Base-by-base conservation (phyloP, 1,140 invertebrate species). In the Drosophila trapezifrons region DNA sequence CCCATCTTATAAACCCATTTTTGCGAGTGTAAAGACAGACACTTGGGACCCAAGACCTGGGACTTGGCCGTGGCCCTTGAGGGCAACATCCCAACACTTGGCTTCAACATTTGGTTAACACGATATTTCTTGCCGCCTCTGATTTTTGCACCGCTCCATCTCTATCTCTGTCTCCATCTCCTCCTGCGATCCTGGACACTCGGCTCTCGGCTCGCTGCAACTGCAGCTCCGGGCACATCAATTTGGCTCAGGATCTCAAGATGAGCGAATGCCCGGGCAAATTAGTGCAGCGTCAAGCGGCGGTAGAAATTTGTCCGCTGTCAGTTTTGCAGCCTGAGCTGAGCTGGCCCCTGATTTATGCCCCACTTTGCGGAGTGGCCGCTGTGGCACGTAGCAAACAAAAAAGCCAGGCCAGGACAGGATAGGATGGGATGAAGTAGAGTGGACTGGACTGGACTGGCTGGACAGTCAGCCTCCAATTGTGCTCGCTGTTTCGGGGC, bases 241-340 rank as follows among this genome's bases (percentile, higher is more conserved):
- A 86, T 86, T 81, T 86, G 79, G 78, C 79, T 87, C 75, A 75
- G 70, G 73, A 77, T 77, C 74, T 79, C 76, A 70, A 79, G 83
- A 87, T 86, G 82, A 86, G 79, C 82, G 83, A 86, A 86, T 82
- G 83, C 80, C 83, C 76, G 78, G 82, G 80, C 83, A 86, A 86
- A 86, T 86, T 86, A 86, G 83, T 87, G 83, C 76, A 86, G 62
- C 83, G 84, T 71, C 83, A 87, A 83, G 83, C 76, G 78, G 83
- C 83, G 67, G 59, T 64, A 72, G 60, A 83, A 86, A 86, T 86
- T 86, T 86, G 83, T 86, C 83, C 81, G 83, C 84, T 86, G 83
- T 86, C 83, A 86, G 83, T 79, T 77, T 85, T 86, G 79, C 80
- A 65, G 79, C 67, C 71, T 51, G 78, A 82, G 72, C 62, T 60